Conservation (phyloP, 2,797 vertebrate species). For the Leptatherina wallacei region DNA sequence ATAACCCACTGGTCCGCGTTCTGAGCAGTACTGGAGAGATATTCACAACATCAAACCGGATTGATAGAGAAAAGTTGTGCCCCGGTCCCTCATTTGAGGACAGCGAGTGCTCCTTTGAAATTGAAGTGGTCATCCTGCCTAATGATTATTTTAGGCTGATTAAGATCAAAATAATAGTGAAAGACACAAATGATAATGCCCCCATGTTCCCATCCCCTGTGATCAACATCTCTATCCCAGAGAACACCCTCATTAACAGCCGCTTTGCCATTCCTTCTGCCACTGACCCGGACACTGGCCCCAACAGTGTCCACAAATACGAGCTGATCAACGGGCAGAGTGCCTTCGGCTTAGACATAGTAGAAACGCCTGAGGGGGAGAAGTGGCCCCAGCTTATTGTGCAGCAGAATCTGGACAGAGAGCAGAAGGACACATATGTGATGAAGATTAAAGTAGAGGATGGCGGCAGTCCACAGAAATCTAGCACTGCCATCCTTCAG, state of each 20-base stretch:
- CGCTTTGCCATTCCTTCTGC: conserved; percentile 98
- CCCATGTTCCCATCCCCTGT: conserved; percentile 99
- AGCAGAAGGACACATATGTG: conserved; percentile 98
- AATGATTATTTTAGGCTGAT: conserved; percentile 99
- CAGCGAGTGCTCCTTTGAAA: conserved; percentile 98
- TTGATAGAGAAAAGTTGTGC: conserved; percentile 98
- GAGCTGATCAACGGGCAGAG: conserved; percentile 96
- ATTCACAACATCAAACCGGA: conserved; percentile 96
- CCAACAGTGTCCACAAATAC: conserved; percentile 98
- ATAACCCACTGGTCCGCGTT: conserved; percentile 96
- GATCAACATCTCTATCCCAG: conserved; percentile 99
- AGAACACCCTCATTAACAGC: conserved; percentile 99
- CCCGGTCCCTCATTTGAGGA: conserved; percentile 94
- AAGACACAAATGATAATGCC: conserved; percentile 98
- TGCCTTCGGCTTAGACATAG: conserved; percentile 98
- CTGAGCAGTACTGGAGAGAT: conserved; percentile 97
- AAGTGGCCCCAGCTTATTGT: conserved; percentile 99
- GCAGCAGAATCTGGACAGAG: conserved; percentile 97
- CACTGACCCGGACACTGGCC: conserved; percentile 97
- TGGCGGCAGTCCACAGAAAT: conserved; percentile 96
- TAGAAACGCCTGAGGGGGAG: conserved; percentile 98
- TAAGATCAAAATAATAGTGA: conserved; percentile 98
- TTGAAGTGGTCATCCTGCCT: conserved; percentile 98
- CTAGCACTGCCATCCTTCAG: conserved; percentile 98
- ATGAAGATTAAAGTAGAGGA: conserved; percentile 99